These are phyloP conservation scores for Alitta virens DNA, from an alignment of 2,888 invertebrate species.

Conservation along the genomic window DNA sequence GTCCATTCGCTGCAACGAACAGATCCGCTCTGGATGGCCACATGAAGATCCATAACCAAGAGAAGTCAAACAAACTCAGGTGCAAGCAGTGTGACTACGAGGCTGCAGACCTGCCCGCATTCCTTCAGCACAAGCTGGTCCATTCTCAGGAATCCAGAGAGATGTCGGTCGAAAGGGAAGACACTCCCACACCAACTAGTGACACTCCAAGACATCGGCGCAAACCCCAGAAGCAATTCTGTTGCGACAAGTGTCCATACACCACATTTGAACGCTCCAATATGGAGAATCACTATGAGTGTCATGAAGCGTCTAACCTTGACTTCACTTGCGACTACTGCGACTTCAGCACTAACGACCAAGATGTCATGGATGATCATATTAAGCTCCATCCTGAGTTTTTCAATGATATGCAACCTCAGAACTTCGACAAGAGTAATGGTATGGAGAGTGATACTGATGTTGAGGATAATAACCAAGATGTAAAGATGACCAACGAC, in stretches of 20 bases:
- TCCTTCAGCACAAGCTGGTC: conserved; percentile 45
- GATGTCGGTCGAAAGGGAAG: background rate
- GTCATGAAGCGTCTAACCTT: conserved; percentile 32
- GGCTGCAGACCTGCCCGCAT: conserved; percentile 42
- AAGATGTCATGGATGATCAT: conserved; percentile 40
- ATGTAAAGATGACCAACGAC: background rate
- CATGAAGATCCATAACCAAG: conserved; percentile 25
- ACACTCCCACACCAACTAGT: background rate
- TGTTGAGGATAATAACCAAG: background rate
- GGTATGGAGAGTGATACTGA: background rate
- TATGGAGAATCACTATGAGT: conserved; percentile 38
- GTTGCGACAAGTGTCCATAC: conserved; percentile 44
- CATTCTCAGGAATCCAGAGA: conserved; percentile 25
- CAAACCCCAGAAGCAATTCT: conserved; percentile 42
- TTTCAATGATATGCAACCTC: conserved; percentile 34
- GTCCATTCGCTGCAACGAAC: conserved; percentile 40
- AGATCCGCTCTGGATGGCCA: conserved; percentile 38
- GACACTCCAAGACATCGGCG: conserved; percentile 29
- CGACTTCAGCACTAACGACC: conserved; percentile 39
- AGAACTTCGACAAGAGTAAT: conserved; percentile 30
- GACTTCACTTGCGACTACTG: conserved; percentile 38
- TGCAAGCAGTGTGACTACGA: conserved; percentile 46
- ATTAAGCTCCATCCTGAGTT: conserved; percentile 38
- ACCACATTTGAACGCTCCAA: conserved; percentile 32
- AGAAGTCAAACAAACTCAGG: conserved; percentile 33